Percentiles rank a stretch among this genome's conserved stretches.
Evolutionary conservation across 1,140 invertebrate genomes (phyloP).

Genomic region (Sweltsa coloradensis): DNA sequence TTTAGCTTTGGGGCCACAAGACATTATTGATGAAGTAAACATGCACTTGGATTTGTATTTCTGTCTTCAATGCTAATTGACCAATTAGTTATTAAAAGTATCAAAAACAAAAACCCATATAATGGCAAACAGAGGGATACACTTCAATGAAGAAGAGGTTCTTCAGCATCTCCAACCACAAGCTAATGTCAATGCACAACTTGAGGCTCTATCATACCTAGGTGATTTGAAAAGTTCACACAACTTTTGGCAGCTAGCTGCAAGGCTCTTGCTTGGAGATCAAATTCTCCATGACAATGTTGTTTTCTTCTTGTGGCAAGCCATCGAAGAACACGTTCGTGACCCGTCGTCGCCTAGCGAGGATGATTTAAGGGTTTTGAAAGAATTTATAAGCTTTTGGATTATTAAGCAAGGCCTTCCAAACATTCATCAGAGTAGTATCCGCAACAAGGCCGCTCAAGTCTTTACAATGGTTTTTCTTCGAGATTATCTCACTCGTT

Average conservation of each 20-base stretch:
- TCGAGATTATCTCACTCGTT: constrained; percentile 35
- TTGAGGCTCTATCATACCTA: not conserved
- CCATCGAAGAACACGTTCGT: not conserved
- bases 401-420: not conserved
- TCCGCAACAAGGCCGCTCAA: constrained; percentile 38
- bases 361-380: not conserved
- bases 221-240: constrained; percentile 1
- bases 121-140: too few species aligned
- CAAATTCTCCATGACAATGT: not conserved
- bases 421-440: too few species aligned
- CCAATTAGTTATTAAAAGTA: too few species aligned
- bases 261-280: not conserved
- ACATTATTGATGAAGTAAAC: too few species aligned
- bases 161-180: too few species aligned
- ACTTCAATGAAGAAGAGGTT: too few species aligned
- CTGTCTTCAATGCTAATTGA: too few species aligned
- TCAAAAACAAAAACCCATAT: too few species aligned
- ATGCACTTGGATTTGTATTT: too few species aligned
- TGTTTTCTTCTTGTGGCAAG: not conserved
- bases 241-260: not conserved
- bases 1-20: too few species aligned
- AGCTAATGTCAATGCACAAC: too few species aligned
- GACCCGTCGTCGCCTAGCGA: not conserved
- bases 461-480: constrained; percentile 36
- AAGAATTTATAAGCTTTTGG: not conserved